Evolutionary conservation across 92 coral and sea anemone species (phyloP), one percentile per base, ranked within the genome.

Genomic region (Palythoa grandis): DNA sequence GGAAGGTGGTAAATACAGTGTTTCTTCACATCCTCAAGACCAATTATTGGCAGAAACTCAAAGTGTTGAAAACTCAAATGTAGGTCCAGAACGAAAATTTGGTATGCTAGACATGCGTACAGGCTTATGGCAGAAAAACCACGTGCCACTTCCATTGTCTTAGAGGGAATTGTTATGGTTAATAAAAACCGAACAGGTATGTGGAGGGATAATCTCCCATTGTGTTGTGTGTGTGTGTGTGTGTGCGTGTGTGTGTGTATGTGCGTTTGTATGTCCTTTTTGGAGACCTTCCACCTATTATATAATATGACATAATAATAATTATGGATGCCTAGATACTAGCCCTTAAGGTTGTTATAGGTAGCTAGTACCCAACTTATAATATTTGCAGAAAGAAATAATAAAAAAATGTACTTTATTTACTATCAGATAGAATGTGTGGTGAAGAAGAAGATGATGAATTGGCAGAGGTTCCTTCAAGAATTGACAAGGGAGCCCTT

Each of bases 61-160:
- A 79, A 79, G 84, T 39, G 73, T 79, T 3, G 12, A 9, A 12
- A 79, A 79, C 63, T 7, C 83, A 60, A 79, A 85, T 73, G 88
- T 85, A 2, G 72, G 69, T 74, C 83, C 88, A 53, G 88, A 85
- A 73, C 74, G 88, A 35, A 69, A 85, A 66, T 85, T 85, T 74
- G 83, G 83, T 54, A 74, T 85, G 88, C 73, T 74, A 7, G 83
- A 85, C n/a, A n/a, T n/a, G n/a, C n/a, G n/a, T n/a, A n/a, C 88
- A 74, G 88, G 63, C 72, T 85, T 17, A 72, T 85, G 72, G 23
- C 39, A 1, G 70, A 85, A 74, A 85, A 85, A 15, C 88, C 88
- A 63, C 78, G 24, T 17, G 53, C 88, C 1, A 85, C 88, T 37
- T 72, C 82, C 6, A 72, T 85, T 63, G 88, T 85, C 3, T 9